phyloP scores from a whole-genome alignment of 2,797 vertebrate species.

The Dermochelys coriacea region DNA sequence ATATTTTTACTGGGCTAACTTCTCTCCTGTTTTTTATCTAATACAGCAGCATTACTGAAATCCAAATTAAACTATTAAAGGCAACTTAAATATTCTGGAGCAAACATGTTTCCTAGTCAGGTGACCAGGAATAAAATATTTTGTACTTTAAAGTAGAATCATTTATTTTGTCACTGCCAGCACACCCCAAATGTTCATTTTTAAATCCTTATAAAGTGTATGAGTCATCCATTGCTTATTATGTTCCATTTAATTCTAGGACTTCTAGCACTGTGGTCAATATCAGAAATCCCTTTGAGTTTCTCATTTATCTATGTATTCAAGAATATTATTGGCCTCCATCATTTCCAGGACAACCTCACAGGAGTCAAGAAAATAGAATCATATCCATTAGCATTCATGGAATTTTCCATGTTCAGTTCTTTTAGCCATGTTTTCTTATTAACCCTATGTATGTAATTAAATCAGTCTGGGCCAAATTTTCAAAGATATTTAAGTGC shows the following conservation, averaged over 20 bases:
- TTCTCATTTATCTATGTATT: not conserved
- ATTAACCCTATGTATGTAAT: not conserved
- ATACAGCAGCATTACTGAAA: not conserved
- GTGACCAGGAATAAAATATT: not conserved
- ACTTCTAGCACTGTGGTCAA: rapidly evolving
- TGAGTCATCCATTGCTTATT: not conserved
- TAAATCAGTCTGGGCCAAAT: not conserved
- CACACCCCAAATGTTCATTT: not conserved
- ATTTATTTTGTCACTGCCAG: not conserved
- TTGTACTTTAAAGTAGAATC: not conserved
- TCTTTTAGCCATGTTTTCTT: not conserved
- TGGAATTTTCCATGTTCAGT: not conserved
- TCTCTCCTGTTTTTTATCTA: not conserved
- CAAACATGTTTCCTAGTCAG: not conserved
- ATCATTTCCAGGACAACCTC: not conserved
- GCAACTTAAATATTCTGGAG: not conserved
- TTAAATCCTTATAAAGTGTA: not conserved
- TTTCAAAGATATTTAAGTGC: not conserved
- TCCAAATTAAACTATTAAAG: not conserved
- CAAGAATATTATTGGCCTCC: not conserved
- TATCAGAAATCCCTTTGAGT: not conserved
- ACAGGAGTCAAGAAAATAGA: not conserved
- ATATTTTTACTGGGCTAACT: not conserved
- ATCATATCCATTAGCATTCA: not conserved
- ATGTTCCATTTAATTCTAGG: not conserved